Conservation (phyloP, 2,888 invertebrate species). For the Coenonympha glycerion region DNA sequence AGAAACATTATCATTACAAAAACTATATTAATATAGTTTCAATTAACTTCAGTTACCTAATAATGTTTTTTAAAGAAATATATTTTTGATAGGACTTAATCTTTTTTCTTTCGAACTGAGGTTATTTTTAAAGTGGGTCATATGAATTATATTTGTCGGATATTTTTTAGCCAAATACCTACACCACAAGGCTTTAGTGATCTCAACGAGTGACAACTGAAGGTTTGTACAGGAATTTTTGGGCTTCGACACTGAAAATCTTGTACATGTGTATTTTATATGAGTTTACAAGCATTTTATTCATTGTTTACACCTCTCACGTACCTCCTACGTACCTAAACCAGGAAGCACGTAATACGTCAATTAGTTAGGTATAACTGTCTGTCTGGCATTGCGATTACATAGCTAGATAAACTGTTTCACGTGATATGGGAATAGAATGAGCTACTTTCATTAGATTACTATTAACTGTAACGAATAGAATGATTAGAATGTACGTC, state of each 20-base stretch:
- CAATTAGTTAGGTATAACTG: slow-evolving; percentile 6
- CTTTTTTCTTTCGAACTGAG: slow-evolving; percentile 10
- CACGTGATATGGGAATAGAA: slow-evolving; percentile 18
- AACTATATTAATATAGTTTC: slow-evolving; percentile 20
- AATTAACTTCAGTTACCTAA: background rate
- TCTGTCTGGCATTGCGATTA: slow-evolving; percentile 6
- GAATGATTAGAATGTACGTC: slow-evolving; percentile 17
- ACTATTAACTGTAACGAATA: slow-evolving; percentile 20
- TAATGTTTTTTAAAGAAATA: slow-evolving; percentile 16
- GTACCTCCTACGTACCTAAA: background rate
- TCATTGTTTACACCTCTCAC: background rate
- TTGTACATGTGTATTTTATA: background rate
- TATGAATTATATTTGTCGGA: slow-evolving; percentile 21
- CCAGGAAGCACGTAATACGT: background rate
- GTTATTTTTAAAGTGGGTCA: slow-evolving; percentile 21
- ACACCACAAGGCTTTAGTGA: background rate
- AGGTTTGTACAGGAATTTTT: background rate
- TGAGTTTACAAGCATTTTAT: background rate
- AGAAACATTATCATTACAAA: slow-evolving; percentile 18
- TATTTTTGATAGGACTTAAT: slow-evolving; percentile 8
- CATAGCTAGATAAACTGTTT: slow-evolving; percentile 17
- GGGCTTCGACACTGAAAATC: too few species aligned
- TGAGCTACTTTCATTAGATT: slow-evolving; percentile 25
- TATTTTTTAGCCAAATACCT: slow-evolving; percentile 8
- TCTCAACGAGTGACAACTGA: background rate